Conservation (phyloP, 2,797 vertebrate genomes). For the Scyliorhinus canicula region DNA sequence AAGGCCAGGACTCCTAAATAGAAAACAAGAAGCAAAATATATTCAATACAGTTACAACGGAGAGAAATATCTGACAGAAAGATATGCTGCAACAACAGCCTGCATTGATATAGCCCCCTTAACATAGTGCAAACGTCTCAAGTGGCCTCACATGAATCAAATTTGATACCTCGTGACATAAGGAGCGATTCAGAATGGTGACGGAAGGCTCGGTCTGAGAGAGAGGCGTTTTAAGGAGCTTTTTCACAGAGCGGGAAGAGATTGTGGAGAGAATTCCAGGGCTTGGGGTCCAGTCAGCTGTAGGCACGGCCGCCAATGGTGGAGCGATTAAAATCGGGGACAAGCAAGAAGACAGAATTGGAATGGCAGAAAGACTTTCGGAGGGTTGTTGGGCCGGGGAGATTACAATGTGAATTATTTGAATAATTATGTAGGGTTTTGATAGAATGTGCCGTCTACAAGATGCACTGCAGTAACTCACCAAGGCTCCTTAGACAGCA, state of each 20-base stretch:
- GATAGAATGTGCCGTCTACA: too few relatives aligned
- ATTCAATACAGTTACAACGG: neutral
- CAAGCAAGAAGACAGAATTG: neutral
- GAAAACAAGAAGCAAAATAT: conserved; percentile 36
- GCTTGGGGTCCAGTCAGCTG: neutral
- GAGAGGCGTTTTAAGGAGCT: neutral
- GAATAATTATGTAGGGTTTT: neutral
- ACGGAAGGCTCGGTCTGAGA: too few relatives aligned
- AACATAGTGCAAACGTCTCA: neutral
- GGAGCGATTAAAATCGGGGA: neutral
- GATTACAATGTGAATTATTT: neutral
- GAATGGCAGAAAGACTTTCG: neutral
- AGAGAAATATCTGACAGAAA: neutral
- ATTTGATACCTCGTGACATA: neutral
- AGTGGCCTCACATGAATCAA: neutral
- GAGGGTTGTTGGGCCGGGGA: neutral
- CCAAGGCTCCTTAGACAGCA: too few relatives aligned
- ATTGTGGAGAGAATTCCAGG: neutral
- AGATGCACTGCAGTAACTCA: too few relatives aligned
- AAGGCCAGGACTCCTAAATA: conserved; percentile 79
- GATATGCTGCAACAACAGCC: neutral
- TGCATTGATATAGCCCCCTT: neutral
- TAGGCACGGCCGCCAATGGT: neutral
- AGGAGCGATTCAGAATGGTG: neutral
- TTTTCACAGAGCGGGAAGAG: neutral